Evolutionary conservation across 2,888 invertebrate species (phyloP), one percentile per base, ranked within the genome.

Genomic region (Dexiosoma caninum): DNA sequence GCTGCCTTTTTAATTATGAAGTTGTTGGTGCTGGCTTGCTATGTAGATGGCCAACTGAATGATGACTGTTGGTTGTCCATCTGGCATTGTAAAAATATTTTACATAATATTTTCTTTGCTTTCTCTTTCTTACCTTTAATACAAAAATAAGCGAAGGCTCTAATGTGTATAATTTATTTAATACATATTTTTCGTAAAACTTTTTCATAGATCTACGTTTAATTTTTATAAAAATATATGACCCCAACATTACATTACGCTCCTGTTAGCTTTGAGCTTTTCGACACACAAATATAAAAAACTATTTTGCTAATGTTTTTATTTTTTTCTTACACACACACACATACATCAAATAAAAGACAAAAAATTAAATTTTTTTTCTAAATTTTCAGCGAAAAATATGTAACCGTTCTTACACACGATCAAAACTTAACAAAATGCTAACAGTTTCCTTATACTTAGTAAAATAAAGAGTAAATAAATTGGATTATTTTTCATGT

Each of bases 1-100:
- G 77, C 67, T 72, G 62, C 32, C 55, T 49, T 71, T 76, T 72
- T 53, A 77, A 62, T 81, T 77, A 62, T 67, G 51, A 76, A 81
- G 66, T 79, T 75, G 51, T 66, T 60, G 53, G 23, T 21, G 14
- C 46, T 30, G 19, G 21, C 35, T 64, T 23, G 2, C 49, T 32
- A 19, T 10, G 5, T 46, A 30, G 53, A 23, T 64, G 64, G 30
- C 40, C 49, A 44, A 55, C 40, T 53, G 3, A 53, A 27, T 12
- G 44, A 30, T 51, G 49, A 14, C 51, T 60, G 35, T 19, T 70
- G 51, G 16, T 30, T 51, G 62, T 19, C 37, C 37, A 42, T 10
- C 51, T 72, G 71, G 62, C 70, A 64, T 62, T 77, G 77, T 77
- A 76, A 67, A 23, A 59, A 40, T 49, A 44, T 64, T 77, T 76